These are phyloP conservation scores for Pseudococcus jackbeardsleyi DNA, from an alignment of 2,888 invertebrate species.

Conservation along the genomic window DNA sequence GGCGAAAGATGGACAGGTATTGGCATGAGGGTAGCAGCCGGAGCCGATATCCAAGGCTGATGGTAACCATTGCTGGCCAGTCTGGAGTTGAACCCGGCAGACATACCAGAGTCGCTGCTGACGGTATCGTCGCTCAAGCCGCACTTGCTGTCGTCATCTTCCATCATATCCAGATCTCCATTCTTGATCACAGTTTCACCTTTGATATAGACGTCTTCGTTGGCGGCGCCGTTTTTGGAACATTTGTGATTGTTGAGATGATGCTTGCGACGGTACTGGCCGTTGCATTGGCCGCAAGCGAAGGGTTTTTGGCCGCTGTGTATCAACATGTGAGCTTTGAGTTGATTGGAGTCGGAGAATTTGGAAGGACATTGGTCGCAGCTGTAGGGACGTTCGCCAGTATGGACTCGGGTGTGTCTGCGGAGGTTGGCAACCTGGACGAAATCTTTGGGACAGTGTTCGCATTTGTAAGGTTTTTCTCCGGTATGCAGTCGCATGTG, in stretches of 20 bases:
- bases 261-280: constrained; percentile 86
- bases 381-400: constrained; percentile 87
- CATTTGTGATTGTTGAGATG: constrained; percentile 74
- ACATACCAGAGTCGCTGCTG: constrained; percentile 68
- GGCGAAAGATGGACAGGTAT: constrained; percentile 52
- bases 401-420: constrained; percentile 90
- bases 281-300: constrained; percentile 83
- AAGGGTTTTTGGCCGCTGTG: constrained; percentile 94
- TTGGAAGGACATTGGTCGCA: constrained; percentile 85
- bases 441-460: constrained; percentile 91
- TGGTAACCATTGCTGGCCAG: constrained; percentile 39
- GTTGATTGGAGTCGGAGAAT: constrained; percentile 92
- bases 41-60: constrained; percentile 68
- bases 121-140: constrained; percentile 67
- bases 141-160: constrained; percentile 66
- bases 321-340: constrained; percentile 89
- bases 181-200: constrained; percentile 36
- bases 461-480: constrained; percentile 92
- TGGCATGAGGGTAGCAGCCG: constrained; percentile 49
- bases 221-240: constrained; percentile 66
- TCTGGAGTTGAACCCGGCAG: not conserved
- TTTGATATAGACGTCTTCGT: constrained; percentile 32
- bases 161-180: constrained; percentile 65
- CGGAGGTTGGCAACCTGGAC: constrained; percentile 94
- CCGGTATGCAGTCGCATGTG: constrained; percentile 94